Base-by-base conservation (phyloP, 2,888 invertebrate genomes). In the Amaurobius ferox region DNA sequence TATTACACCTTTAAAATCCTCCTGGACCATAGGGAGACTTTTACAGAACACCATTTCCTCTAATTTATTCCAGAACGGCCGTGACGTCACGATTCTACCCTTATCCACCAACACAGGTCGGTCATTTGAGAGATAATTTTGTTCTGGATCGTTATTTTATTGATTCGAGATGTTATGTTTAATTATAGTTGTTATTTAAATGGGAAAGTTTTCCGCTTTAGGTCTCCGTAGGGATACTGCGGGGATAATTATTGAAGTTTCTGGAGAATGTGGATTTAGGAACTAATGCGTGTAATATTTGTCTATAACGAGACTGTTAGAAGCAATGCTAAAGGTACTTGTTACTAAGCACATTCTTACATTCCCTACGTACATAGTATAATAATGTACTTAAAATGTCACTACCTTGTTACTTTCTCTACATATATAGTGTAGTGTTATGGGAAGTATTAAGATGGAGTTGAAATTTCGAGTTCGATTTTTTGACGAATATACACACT, bases 71-170 rank as follows among this genome's bases (percentile, higher is more conserved):
- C 16, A 44, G 44, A 44, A 44, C 44, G 6, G n/a, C n/a, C 9
- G 9, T 44, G 44, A 44, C 44, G 44, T 44, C 44, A 44, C 9
- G n/a, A 44, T 16, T 13, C 44, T 44, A 16, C 44, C 35, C 44
- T 44, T 44, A 44, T 44, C 44, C 44, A 11, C 44, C 9, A 44
- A 44, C 44, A 44, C 44, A 44, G 44, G 44, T 44, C 44, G 44
- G 44, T 44, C 44, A 44, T 44, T 44, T 44, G 44, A 44, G 44
- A 44, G 44, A 44, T 44, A 44, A 44, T 44, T 44, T 16, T n/a
- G 44, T 44, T 44, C 44, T n/a, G n/a, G 44, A n/a, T 44, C 44
- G 44, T 44, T 44, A 44, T 44, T 44, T 44, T 44, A 44, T 44
- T 44, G 44, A 44, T 44, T 44, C 44, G n/a, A 13, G 44, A 16